These are phyloP conservation scores for Toxotes lorentzi DNA, from an alignment of 2,797 vertebrate genomes.

Conservation along the genomic window DNA sequence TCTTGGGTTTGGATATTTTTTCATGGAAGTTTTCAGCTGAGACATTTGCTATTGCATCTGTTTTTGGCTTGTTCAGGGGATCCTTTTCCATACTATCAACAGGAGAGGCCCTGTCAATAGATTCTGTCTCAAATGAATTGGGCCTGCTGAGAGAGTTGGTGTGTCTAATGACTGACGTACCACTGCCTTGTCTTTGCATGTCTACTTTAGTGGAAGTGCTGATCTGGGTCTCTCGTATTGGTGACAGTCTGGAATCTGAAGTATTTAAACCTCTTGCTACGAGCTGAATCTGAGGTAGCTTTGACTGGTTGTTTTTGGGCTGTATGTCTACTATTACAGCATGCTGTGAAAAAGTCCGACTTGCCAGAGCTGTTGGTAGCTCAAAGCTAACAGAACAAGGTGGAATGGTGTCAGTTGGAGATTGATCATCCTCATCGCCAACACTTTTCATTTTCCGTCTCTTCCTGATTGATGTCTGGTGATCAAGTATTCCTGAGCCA, in stretches of 20 bases:
- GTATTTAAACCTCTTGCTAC: slow-evolving; percentile 84
- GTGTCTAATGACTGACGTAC: slow-evolving; percentile 98
- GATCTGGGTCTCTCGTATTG: slow-evolving; percentile 87
- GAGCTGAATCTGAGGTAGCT: slow-evolving; percentile 89
- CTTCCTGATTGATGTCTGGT: slow-evolving; percentile 94
- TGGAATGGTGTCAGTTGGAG: slow-evolving; percentile 87
- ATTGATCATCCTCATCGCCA: slow-evolving; percentile 95
- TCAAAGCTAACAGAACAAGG: slow-evolving; percentile 87
- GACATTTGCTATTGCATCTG: slow-evolving; percentile 75
- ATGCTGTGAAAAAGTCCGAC: slow-evolving; percentile 79
- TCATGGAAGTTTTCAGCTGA: slow-evolving; percentile 77
- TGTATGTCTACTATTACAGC: slow-evolving; percentile 82
- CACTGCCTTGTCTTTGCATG: slow-evolving; percentile 92
- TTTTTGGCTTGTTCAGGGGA: slow-evolving; percentile 79
- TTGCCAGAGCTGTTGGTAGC: slow-evolving; percentile 71
- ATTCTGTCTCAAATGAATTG: slow-evolving; percentile 94
- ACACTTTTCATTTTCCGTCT: slow-evolving; percentile 99
- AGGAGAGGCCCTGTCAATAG: slow-evolving; percentile 88
- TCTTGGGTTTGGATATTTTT: slow-evolving; percentile 75
- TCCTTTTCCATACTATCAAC: slow-evolving; percentile 87
- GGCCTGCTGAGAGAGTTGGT: slow-evolving; percentile 97
- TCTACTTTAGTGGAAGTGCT: slow-evolving; percentile 83
- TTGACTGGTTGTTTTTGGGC: slow-evolving; percentile 81
- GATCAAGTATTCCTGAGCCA: slow-evolving; percentile 88
- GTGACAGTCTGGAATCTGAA: slow-evolving; percentile 85